Evolutionary conservation across 2,113 vertebrate genomes (phyloP).

Genomic region (Tragelaphus scriptus): DNA sequence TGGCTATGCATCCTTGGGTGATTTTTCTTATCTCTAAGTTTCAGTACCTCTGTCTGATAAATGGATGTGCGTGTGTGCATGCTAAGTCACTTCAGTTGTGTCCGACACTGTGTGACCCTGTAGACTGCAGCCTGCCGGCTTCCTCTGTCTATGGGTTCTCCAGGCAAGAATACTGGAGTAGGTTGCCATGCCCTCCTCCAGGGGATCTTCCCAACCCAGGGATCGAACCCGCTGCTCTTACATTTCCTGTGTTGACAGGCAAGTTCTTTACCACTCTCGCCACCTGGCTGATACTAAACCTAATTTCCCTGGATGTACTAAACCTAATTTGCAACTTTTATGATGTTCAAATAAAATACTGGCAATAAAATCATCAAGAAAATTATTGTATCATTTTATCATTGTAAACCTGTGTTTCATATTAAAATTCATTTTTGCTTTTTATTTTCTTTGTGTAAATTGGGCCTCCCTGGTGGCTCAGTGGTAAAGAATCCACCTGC

Average conservation of each 20-base stretch:
- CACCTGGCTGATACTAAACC: neutral
- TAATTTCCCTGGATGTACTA: neutral
- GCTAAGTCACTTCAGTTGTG: neutral
- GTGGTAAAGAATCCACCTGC: neutral
- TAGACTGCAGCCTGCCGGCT: neutral
- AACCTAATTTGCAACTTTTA: neutral
- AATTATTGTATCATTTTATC: neutral
- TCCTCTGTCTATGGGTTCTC: neutral
- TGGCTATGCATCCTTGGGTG: neutral
- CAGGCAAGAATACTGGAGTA: neutral
- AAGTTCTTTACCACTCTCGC: neutral
- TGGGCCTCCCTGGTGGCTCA: neutral
- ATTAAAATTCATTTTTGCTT: neutral
- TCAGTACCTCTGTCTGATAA: slow-evolving; percentile 25
- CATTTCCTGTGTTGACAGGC: neutral
- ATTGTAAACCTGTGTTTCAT: neutral
- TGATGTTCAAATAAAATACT: neutral
- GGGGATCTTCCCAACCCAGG: neutral
- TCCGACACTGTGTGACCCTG: neutral
- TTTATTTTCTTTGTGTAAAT: neutral
- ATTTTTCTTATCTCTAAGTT: fast-evolving
- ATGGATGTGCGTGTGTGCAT: fast-evolving
- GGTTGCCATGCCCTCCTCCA: neutral
- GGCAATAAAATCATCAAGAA: neutral
- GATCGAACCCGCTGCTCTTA: neutral